Evolutionary conservation across 2,797 vertebrate genomes (phyloP).

Genomic region (Erethizon dorsatum): DNA sequence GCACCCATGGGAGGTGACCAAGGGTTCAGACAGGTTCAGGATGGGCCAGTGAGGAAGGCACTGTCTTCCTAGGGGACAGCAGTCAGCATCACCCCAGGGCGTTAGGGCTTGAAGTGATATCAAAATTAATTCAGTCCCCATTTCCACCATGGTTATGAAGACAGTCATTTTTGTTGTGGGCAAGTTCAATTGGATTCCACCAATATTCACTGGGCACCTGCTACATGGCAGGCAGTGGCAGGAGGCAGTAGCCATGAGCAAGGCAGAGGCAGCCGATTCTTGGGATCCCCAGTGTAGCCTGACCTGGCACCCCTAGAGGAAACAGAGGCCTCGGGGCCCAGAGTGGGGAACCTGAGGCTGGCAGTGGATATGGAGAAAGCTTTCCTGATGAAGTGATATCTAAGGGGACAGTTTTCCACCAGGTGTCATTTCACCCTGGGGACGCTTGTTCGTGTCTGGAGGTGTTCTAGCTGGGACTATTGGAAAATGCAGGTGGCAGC

Average conservation of each 20-base stretch:
- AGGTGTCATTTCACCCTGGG: background rate
- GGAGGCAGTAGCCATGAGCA: background rate
- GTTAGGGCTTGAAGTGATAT: background rate
- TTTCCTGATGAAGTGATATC: background rate
- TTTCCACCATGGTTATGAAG: background rate
- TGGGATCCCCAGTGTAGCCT: background rate
- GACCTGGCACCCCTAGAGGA: background rate
- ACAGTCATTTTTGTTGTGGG: background rate
- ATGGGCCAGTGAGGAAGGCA: background rate
- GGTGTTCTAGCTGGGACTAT: background rate
- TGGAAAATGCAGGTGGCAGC: background rate
- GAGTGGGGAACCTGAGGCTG: background rate
- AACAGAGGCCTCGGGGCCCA: background rate
- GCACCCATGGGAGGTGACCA: background rate
- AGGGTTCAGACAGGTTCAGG: background rate
- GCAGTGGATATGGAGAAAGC: background rate
- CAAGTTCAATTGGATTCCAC: background rate
- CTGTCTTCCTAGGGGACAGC: background rate
- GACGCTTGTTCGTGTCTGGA: background rate
- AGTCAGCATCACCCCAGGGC: background rate
- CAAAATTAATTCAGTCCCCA: background rate
- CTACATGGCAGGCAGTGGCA: background rate
- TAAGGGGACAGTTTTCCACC: background rate
- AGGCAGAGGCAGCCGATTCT: background rate
- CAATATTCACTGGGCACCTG: background rate